Conservation (phyloP, 2,888 invertebrate genomes). For the Pterostichus madidus region DNA sequence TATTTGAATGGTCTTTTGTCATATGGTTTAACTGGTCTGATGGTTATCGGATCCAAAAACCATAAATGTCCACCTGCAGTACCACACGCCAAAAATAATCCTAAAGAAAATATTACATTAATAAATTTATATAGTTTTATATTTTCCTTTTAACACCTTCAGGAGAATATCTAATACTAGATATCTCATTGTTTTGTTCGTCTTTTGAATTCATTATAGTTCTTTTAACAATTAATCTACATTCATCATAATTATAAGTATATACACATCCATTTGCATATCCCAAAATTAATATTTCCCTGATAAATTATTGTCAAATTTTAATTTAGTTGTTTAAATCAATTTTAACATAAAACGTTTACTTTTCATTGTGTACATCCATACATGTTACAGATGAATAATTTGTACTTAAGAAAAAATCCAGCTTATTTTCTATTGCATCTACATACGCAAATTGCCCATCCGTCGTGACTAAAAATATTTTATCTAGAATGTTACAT, state of each 20-base stretch:
- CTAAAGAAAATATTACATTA: constrained; percentile 72
- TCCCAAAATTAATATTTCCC: constrained; percentile 78
- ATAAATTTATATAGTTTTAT: constrained; percentile 10
- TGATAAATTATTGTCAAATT: constrained; percentile 71
- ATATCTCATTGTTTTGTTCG: constrained; percentile 69
- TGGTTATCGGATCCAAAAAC: constrained; percentile 81
- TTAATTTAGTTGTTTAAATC: neutral
- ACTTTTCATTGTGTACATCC: constrained; percentile 80
- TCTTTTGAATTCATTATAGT: constrained; percentile 66
- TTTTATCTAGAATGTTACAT: neutral
- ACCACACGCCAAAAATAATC: constrained; percentile 81
- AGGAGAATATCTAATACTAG: constrained; percentile 80
- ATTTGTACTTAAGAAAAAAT: constrained; percentile 76
- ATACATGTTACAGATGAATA: constrained; percentile 70
- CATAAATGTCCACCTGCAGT: constrained; percentile 80
- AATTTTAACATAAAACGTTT: constrained; percentile 61
- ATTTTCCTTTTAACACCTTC: constrained; percentile 76
- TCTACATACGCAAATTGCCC: constrained; percentile 79
- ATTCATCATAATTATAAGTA: constrained; percentile 76
- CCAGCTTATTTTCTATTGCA: constrained; percentile 77
- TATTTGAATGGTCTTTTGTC: constrained; percentile 77
- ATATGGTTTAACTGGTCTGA: constrained; percentile 76
- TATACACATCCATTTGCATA: constrained; percentile 78
- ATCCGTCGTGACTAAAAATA: constrained; percentile 75
- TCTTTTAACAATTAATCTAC: constrained; percentile 70